phyloP scores from a whole-genome alignment of 2,888 invertebrate species.

The Anorthoa munda region DNA sequence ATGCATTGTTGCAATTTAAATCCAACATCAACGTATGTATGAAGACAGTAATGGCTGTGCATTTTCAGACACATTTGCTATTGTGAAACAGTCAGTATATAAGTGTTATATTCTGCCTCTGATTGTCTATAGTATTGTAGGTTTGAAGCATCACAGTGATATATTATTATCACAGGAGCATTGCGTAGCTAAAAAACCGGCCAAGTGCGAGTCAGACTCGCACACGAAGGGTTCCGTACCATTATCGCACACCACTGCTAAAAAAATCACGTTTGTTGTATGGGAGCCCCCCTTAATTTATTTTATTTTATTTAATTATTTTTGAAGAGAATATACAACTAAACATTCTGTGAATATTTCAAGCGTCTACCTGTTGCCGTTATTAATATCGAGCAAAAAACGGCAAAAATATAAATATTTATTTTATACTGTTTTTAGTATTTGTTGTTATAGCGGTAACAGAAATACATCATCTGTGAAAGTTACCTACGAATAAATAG shows the following conservation, averaged over 20 bases:
- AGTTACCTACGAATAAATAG: neutral
- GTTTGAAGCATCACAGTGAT: neutral
- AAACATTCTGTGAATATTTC: too few species aligned
- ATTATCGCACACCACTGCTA: too few species aligned
- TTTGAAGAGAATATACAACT: neutral
- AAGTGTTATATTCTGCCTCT: neutral
- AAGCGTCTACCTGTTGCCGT: too few species aligned
- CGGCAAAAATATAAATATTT: too few species aligned
- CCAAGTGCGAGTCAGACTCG: too few species aligned
- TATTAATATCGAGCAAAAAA: too few species aligned
- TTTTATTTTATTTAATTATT: too few species aligned
- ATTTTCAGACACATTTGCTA: slow-evolving; percentile 55
- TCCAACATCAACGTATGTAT: slow-evolving; percentile 39
- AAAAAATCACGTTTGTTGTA: too few species aligned
- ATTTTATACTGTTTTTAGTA: too few species aligned
- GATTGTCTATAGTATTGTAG: slow-evolving; percentile 2
- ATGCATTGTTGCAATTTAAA: slow-evolving; percentile 63
- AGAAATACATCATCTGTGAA: too few species aligned
- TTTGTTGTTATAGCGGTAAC: too few species aligned
- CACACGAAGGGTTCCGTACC: neutral
- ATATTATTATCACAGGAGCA: neutral
- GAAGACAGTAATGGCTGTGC: slow-evolving; percentile 43
- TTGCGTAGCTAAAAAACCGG: neutral
- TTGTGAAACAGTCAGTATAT: slow-evolving; percentile 23
- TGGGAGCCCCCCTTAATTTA: too few species aligned